Evolutionary conservation across 2,797 vertebrate species (phyloP).

Genomic region (Sciaenops ocellatus): DNA sequence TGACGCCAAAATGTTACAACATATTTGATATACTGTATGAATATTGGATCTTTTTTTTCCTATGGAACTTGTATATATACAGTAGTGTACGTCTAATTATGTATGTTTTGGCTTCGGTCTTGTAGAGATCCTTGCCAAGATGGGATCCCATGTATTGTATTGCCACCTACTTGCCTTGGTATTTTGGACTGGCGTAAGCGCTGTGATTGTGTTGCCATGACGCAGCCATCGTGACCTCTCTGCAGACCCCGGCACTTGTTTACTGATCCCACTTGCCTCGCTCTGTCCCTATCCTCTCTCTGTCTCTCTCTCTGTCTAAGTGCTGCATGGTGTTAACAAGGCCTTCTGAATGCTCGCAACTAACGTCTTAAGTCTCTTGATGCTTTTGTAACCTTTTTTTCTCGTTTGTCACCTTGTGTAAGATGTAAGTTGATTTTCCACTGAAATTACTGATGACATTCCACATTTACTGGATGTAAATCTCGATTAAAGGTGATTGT

Average conservation of each 20-base stretch:
- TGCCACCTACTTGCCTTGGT: constrained; percentile 81
- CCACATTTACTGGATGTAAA: constrained; percentile 74
- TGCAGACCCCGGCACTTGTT: constrained; percentile 44
- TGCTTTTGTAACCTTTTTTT: constrained; percentile 73
- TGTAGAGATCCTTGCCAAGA: constrained; percentile 52
- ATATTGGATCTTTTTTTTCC: constrained; percentile 60
- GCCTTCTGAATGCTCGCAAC: constrained; percentile 76
- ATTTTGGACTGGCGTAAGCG: constrained; percentile 73
- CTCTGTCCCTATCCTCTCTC: constrained; percentile 53
- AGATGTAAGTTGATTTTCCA: constrained; percentile 67
- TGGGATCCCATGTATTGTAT: constrained; percentile 67
- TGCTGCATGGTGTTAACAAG: constrained; percentile 81
- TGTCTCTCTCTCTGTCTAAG: constrained; percentile 60
- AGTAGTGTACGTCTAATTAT: constrained; percentile 49
- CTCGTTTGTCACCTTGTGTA: constrained; percentile 63
- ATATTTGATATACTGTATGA: constrained; percentile 73
- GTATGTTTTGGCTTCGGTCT: constrained; percentile 70
- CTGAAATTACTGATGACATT: constrained; percentile 71
- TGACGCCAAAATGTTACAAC: constrained; percentile 81
- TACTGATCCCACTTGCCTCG: constrained; percentile 62
- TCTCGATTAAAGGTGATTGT: constrained; percentile 79
- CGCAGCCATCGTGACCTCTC: constrained; percentile 68
- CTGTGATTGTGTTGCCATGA: constrained; percentile 71
- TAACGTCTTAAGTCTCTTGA: constrained; percentile 69
- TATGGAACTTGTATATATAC: constrained; percentile 62